These are phyloP conservation scores for Rhinophrynus dorsalis DNA, from an alignment of 2,797 vertebrate genomes.

Conservation along the genomic window DNA sequence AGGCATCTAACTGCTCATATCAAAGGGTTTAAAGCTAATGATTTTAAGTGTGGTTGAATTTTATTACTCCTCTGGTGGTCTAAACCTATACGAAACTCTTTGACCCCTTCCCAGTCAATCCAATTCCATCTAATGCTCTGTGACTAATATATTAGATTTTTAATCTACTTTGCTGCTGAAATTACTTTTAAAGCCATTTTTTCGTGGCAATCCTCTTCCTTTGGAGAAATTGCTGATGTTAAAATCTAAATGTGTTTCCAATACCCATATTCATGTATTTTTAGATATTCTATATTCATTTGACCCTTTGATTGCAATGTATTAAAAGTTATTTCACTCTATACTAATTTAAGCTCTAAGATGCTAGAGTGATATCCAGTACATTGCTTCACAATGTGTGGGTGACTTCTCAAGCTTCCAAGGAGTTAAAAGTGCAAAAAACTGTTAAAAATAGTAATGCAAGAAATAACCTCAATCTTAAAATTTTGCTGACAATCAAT, in stretches of 20 bases:
- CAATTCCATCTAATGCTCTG: conserved; percentile 75
- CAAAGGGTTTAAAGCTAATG: conserved; percentile 75
- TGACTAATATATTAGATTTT: conserved; percentile 77
- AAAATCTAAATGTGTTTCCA: conserved; percentile 62
- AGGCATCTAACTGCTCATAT: conserved; percentile 70
- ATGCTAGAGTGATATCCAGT: too few species aligned
- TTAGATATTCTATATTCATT: conserved; percentile 43
- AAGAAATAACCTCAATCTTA: too few species aligned
- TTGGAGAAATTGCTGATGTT: conserved; percentile 68
- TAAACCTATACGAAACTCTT: conserved; percentile 68
- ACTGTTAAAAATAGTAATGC: too few species aligned
- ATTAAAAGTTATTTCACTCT: conserved; percentile 59
- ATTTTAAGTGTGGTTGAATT: conserved; percentile 76
- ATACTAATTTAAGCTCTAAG: too few species aligned
- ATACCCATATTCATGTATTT: conserved; percentile 38
- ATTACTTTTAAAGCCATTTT: conserved; percentile 69
- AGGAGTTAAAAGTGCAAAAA: too few species aligned
- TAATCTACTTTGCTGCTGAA: conserved; percentile 75
- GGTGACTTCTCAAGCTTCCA: too few species aligned
- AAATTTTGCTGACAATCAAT: too few species aligned
- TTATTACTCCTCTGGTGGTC: conserved; percentile 70
- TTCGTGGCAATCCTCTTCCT: conserved; percentile 63
- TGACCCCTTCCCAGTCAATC: conserved; percentile 71
- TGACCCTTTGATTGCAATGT: conserved; percentile 53
- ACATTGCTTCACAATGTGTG: too few species aligned